A percentile compares a stretch with the other conserved stretches of the same genome.
phyloP scores from a whole-genome alignment of 2,113 vertebrate genomes.

The Amblyopsis rosae region DNA sequence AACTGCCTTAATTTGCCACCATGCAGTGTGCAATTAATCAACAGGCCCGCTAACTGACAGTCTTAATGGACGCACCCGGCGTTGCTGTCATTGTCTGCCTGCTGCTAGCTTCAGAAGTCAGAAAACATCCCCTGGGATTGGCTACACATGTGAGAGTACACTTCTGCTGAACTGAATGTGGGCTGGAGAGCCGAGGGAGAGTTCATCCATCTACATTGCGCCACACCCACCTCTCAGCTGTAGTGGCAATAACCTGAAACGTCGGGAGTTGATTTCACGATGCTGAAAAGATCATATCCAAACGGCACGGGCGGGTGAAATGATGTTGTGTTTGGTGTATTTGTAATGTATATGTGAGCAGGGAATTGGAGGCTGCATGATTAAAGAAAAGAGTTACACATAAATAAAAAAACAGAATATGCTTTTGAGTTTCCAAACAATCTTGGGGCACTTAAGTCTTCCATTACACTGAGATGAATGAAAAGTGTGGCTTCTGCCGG shows the following conservation, averaged over 20 bases:
- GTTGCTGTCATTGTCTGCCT: constrained; percentile 63
- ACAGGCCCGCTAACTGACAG: constrained; percentile 65
- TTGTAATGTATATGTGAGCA: constrained; percentile 19
- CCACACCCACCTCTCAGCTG: constrained; percentile 40
- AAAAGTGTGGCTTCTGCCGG: constrained; percentile 36
- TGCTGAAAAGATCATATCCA: constrained; percentile 10
- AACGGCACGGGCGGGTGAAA: not conserved
- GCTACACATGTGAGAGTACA: constrained; percentile 16
- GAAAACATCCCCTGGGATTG: constrained; percentile 62
- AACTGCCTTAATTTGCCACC: constrained; percentile 70
- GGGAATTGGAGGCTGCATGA: constrained; percentile 18
- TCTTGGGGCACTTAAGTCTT: constrained; percentile 41
- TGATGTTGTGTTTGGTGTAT: not conserved
- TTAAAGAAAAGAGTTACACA: constrained; percentile 10
- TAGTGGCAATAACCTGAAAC: constrained; percentile 40
- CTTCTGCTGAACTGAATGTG: constrained; percentile 50
- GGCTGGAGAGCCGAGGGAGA: constrained; percentile 49
- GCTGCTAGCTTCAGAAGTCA: constrained; percentile 53
- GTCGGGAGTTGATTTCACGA: constrained; percentile 44
- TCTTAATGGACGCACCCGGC: constrained; percentile 67
- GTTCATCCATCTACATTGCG: constrained; percentile 53
- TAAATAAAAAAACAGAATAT: constrained; percentile 28
- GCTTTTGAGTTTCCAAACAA: constrained; percentile 54
- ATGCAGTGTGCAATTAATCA: constrained; percentile 73
- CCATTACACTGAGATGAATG: constrained; percentile 32